Evolutionary conservation across 2,797 vertebrate genomes (phyloP), one percentile per base, ranked within the genome.

Genomic region (Orestias chungarensis): DNA sequence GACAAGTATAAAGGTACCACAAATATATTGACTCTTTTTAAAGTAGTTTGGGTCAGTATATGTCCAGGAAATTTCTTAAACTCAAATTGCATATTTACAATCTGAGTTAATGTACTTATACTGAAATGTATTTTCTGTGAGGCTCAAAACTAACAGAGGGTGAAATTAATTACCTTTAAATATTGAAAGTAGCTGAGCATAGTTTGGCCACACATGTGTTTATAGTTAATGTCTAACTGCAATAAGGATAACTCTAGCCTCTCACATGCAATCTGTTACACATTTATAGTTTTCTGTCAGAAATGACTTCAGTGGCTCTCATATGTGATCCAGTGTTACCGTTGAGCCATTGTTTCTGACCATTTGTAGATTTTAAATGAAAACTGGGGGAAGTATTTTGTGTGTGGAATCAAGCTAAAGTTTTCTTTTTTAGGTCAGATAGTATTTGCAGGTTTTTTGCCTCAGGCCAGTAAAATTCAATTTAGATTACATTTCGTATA

Each of bases 151-250:
- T 14, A 44, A 35, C 25, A 35, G 14, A 6, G 15, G 44, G 29
- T 31, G 50, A 52, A 68, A 29, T 38, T 11, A 42, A 38, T 2
- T 67, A 33, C 59, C 76, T 25, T 7, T 47, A 25, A 23, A 40
- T 35, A 29, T 61, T 40, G 79, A 79, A 68, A 71, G 71, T 76
- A 14, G 73, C 68, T 43, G 20, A 12, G 67, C 49, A 66, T 11
- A 64, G 67, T 52, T 40, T 52, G 25, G 57, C 10, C 15, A 43
- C 43, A 55, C 42, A 54, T 73, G 69, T 59, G 73, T 66, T 38
- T 49, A 73, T 76, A 73, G 82, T 82, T 88, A 87, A 92, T 91
- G 86, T 83, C 89, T 88, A 74, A 92, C 85, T 74, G 66, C 43
- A 75, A 29, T 70, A 74, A 57, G n/a, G 29, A 44, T 74, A 25